Percentiles rank a stretch among this genome's conserved stretches.
phyloP scores from a whole-genome alignment of 2,113 vertebrate species.

The Grammomys dolichurus region DNA sequence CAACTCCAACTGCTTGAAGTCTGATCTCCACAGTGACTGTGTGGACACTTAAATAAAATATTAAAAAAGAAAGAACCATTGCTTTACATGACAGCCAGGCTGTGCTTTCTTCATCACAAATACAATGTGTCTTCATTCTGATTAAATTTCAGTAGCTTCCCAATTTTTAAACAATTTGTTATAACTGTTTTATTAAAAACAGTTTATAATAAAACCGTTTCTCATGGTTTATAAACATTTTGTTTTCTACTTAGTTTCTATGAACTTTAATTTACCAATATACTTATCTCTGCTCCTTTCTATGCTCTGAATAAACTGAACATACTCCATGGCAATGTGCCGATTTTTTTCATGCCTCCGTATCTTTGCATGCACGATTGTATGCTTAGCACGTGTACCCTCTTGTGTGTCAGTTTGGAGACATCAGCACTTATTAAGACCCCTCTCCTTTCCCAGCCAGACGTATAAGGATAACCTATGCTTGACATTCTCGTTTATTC shows the following conservation, averaged over 20 bases:
- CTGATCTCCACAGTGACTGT: not conserved
- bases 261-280: not conserved
- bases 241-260: slow-evolving; percentile 7
- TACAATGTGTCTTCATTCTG: slow-evolving; percentile 1
- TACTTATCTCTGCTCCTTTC: not conserved
- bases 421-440: not conserved
- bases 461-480: not conserved
- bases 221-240: not conserved
- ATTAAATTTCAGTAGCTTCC: not conserved
- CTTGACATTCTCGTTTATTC: slow-evolving; percentile 7
- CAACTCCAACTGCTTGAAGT: not conserved
- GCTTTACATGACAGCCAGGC: not conserved
- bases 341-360: not conserved
- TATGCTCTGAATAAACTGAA: not conserved
- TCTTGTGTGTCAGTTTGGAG: not conserved
- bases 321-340: not conserved
- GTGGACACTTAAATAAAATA: not conserved
- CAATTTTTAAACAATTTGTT: not conserved
- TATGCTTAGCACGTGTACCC: not conserved
- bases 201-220: not conserved
- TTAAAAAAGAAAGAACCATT: not conserved
- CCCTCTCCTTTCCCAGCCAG: not conserved
- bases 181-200: not conserved
- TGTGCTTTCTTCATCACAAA: slow-evolving; percentile 11
- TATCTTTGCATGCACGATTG: slow-evolving; percentile 4